Conservation (phyloP, 2,797 vertebrate species). For the Syndactyla subalaris region DNA sequence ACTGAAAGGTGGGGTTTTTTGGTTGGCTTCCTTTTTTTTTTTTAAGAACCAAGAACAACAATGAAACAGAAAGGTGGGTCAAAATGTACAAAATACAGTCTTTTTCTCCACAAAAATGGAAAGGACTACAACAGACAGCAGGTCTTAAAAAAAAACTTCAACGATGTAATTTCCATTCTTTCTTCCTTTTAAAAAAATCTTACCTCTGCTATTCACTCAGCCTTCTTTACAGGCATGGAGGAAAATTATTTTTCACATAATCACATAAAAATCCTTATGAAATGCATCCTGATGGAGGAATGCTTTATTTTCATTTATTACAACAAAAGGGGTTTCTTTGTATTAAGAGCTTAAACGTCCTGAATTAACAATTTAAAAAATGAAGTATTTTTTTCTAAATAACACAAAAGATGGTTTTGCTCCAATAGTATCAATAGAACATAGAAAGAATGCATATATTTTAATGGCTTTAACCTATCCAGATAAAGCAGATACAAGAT, state of each 20-base stretch:
- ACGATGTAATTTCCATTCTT: rapidly evolving
- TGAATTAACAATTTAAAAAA: background rate
- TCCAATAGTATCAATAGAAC: background rate
- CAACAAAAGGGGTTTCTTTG: background rate
- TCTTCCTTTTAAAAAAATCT: background rate
- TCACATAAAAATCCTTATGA: background rate
- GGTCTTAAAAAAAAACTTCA: background rate
- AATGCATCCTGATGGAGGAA: background rate
- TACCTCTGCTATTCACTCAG: background rate
- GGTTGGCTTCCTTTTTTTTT: background rate
- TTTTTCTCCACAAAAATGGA: background rate
- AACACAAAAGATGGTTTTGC: background rate
- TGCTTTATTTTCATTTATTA: background rate
- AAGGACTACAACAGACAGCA: background rate
- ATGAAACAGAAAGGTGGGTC: background rate
- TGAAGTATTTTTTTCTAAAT: background rate
- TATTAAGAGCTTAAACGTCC: background rate
- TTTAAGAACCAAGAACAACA: background rate
- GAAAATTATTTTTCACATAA: conserved; percentile 25
- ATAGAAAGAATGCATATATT: background rate
- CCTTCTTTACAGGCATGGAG: background rate
- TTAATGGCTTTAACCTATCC: background rate
- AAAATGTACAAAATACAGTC: background rate
- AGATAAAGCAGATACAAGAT: background rate
- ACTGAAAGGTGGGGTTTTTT: background rate